A percentile compares a stretch with the other conserved stretches of the same genome.
These are phyloP conservation scores for Trididemnum nubilum DNA, from an alignment of 23 tunicate species.

Conservation along the genomic window DNA sequence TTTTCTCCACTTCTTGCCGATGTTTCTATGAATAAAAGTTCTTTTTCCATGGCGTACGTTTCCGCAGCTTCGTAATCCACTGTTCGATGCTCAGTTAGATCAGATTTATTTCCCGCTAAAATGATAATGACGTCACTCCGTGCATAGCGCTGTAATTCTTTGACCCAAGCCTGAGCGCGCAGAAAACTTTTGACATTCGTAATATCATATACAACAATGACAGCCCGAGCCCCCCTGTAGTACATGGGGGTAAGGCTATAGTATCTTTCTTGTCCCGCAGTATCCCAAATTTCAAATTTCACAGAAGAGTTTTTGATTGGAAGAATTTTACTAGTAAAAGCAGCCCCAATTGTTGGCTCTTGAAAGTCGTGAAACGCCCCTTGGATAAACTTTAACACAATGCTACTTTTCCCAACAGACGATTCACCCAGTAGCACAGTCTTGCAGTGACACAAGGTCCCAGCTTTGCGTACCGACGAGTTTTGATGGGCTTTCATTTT, in stretches of 20 bases:
- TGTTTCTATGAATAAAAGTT: slow-evolving; percentile 12
- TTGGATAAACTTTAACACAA: slow-evolving; percentile 13
- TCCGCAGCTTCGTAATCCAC: slow-evolving; percentile 17
- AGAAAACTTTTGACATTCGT: slow-evolving; percentile 16
- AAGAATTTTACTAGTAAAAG: background rate
- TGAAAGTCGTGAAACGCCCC: slow-evolving; percentile 11
- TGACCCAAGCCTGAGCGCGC: slow-evolving; percentile 22
- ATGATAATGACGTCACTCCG: slow-evolving; percentile 8
- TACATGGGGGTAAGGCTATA: slow-evolving; percentile 26
- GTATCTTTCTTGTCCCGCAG: slow-evolving; percentile 29
- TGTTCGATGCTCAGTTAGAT: background rate
- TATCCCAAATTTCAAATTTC: slow-evolving; percentile 37
- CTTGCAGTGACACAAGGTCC: slow-evolving; percentile 4
- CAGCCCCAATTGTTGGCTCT: slow-evolving; percentile 25
- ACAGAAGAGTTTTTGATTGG: background rate
- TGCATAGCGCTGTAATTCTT: slow-evolving; percentile 2
- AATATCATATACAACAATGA: slow-evolving; percentile 23
- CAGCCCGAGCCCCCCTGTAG: slow-evolving; percentile 25
- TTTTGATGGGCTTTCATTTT: background rate
- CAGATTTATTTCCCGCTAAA: slow-evolving; percentile 30
- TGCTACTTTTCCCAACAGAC: slow-evolving; percentile 35
- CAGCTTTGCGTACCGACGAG: background rate
- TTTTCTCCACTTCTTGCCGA: slow-evolving; percentile 33
- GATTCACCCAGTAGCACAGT: slow-evolving; percentile 31
- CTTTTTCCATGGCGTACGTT: slow-evolving; percentile 15